Conservation (phyloP, 1,140 invertebrate genomes). For the Schlechtendalia chinensis region DNA sequence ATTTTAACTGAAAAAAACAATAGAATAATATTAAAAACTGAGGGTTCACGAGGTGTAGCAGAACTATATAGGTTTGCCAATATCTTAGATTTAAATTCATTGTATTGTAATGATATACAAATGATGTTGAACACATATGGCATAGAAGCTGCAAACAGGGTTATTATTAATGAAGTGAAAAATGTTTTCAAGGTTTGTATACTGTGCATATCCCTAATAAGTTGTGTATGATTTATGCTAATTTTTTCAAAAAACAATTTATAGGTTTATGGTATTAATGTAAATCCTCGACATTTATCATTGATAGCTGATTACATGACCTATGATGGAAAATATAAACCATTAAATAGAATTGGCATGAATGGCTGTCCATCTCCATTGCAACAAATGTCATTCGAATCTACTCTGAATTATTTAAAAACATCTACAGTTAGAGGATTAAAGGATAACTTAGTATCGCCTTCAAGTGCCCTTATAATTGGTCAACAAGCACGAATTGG, state of each 20-base stretch:
- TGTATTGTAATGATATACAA: constrained; percentile 95
- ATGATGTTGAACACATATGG: constrained; percentile 86
- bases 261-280: constrained; percentile 89
- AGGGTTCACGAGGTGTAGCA: constrained; percentile 87
- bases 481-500: constrained; percentile 81
- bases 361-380: constrained; percentile 83
- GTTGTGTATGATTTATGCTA: not conserved
- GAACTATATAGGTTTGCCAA: constrained; percentile 82
- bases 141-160: constrained; percentile 90
- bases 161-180: constrained; percentile 68
- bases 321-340: constrained; percentile 82
- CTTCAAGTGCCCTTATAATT: constrained; percentile 84
- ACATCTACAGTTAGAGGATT: constrained; percentile 67
- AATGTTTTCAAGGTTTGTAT: constrained; percentile 58
- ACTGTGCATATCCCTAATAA: not conserved
- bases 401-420: constrained; percentile 82
- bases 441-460: constrained; percentile 76
- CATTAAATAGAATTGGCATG: constrained; percentile 89
- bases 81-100: constrained; percentile 77
- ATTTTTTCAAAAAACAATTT: constrained; percentile 34
- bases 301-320: constrained; percentile 98
- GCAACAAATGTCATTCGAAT: constrained; percentile 98
- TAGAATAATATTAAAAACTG: constrained; percentile 75
- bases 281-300: constrained; percentile 89
- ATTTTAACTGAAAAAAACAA: constrained; percentile 69